Conservation (phyloP, 2,888 invertebrate species). For the Oscheius onirici region DNA sequence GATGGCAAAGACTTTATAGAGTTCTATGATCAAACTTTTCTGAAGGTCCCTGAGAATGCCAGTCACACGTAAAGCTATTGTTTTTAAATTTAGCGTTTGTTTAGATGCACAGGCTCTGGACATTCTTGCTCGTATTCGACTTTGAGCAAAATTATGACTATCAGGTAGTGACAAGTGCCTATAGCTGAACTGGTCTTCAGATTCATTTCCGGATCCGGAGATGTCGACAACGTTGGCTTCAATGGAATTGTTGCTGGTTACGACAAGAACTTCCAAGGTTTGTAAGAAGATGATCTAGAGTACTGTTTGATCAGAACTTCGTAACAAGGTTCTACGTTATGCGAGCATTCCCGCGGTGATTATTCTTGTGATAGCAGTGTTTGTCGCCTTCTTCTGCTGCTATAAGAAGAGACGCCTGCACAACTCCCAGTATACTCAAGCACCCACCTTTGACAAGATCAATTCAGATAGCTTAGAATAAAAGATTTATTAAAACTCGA, state of each 20-base stretch:
- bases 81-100: background rate
- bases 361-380: background rate
- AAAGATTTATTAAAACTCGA: conserved; percentile 13
- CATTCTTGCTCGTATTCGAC: conserved; percentile 4
- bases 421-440: background rate
- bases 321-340: background rate
- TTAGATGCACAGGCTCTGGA: conserved; percentile 12
- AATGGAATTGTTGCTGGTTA: conserved; percentile 42
- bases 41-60: conserved; percentile 26
- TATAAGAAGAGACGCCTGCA: conserved; percentile 8
- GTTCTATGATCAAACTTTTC: conserved; percentile 40
- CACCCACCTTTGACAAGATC: conserved; percentile 3
- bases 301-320: background rate
- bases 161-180: conserved; percentile 1
- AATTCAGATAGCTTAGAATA: conserved; percentile 4
- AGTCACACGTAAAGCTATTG: background rate
- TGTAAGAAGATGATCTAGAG: background rate
- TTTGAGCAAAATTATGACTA: conserved; percentile 10
- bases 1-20: conserved; percentile 39
- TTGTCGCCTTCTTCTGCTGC: conserved; percentile 3
- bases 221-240: conserved; percentile 44
- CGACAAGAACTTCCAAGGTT: conserved; percentile 33
- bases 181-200: conserved; percentile 1
- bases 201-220: conserved; percentile 37
- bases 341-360: background rate